Evolutionary conservation across 2,113 vertebrate species (phyloP), one percentile per base, ranked within the genome.

Genomic region (Podarcis muralis): DNA sequence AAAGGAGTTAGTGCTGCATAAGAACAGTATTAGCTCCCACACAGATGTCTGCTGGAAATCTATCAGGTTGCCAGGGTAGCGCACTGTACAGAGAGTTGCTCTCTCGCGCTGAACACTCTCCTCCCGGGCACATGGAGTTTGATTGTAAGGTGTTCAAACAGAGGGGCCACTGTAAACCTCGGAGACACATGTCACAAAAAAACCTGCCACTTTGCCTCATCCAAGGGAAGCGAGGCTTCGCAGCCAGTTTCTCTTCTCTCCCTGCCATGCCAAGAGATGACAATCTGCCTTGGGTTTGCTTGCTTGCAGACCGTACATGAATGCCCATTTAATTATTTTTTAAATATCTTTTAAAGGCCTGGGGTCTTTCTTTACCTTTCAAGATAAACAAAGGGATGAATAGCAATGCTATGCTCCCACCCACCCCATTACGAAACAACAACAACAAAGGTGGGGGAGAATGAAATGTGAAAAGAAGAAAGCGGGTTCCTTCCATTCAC

Each of bases 51-150:
- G 88, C 87, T 95, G 93, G 92, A 95, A 95, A 86, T 90, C 87
- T 92, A 80, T 93, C 93, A 89, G 90, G 92, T 95, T 96, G 92
- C 94, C 89, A 93, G 90, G 94, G 94, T 78, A 94, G 87, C 93
- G 84, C 86, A 87, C 92, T 93, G 91, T 88, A 92, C 90, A 91
- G 75, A 89, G 95, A 95, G 88, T 87, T 92, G 90, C 88, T 95
- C 91, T 83, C 91, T 92, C 87, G 77, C 88, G 91, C 69, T 37
- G 82, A 59, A 93, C 62, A 83, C 85, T 94, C 92, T 91, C 87
- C 0, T 78, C 87, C 1, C 77, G 90, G 91, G 90, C 90, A 91
- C 90, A 94, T 0, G 88, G 90, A 94, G 84, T 81, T 86, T 90
- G 91, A 93, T 94, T 95, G 91, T 91, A 88, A 95, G 77, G 87